Conservation (phyloP, 2,797 vertebrate genomes). For the Poecilia gillii region DNA sequence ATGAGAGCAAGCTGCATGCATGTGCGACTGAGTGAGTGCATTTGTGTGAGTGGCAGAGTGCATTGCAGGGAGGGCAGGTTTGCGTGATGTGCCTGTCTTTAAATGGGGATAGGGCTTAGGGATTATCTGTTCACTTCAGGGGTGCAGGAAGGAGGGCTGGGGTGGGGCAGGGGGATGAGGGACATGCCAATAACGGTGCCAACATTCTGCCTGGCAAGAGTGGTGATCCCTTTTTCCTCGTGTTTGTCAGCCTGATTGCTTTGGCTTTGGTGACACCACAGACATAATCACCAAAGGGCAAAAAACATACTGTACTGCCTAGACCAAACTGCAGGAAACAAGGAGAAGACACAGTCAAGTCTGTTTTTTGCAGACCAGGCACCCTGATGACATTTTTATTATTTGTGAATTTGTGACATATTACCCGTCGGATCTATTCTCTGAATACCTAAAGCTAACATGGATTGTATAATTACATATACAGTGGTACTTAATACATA, state of each 20-base stretch:
- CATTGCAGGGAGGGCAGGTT: constrained; percentile 63
- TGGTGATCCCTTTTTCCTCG: constrained; percentile 42
- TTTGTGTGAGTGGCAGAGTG: constrained; percentile 40
- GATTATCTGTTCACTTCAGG: constrained; percentile 76
- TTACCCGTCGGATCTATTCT: constrained; percentile 53
- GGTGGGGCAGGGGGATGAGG: constrained; percentile 10
- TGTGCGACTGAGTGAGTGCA: constrained; percentile 32
- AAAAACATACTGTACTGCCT: constrained; percentile 32
- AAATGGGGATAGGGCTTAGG: constrained; percentile 69
- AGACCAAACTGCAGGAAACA: constrained; percentile 10
- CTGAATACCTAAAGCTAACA: constrained; percentile 37
- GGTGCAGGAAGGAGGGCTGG: constrained; percentile 55
- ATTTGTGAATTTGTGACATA: constrained; percentile 50
- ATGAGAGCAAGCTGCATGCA: constrained; percentile 44
- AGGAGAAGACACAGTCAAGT: constrained; percentile 9
- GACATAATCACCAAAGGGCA: constrained; percentile 43
- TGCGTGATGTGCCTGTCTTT: constrained; percentile 71
- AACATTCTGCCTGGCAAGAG: constrained; percentile 57
- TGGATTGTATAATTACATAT: neutral
- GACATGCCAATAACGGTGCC: constrained; percentile 58
- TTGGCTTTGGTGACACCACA: constrained; percentile 51
- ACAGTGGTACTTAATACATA: neutral
- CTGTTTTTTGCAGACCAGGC: constrained; percentile 20
- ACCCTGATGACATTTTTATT: constrained; percentile 30
- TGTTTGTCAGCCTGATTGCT: constrained; percentile 59